A percentile compares a stretch with the other conserved stretches of the same genome.
Evolutionary conservation across 1,140 invertebrate species (phyloP).

Genomic region (Neoseiulus cucumeris): DNA sequence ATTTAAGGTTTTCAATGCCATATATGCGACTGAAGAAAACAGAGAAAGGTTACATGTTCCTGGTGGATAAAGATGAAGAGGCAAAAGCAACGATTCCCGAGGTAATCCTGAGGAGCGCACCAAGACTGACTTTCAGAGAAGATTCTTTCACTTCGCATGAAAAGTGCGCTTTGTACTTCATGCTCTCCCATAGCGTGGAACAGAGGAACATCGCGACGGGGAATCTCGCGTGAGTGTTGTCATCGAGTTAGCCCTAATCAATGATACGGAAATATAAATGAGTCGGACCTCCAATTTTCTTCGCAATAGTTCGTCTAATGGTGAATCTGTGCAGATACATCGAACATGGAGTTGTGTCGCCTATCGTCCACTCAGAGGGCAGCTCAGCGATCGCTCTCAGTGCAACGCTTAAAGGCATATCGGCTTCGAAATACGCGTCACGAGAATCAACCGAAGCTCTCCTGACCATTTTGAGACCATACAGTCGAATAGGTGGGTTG

Average conservation of each 20-base stretch:
- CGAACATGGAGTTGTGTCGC: constrained; percentile 3
- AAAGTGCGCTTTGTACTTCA: neutral
- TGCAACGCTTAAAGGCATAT: neutral
- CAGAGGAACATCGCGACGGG: neutral
- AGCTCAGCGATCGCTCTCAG: neutral
- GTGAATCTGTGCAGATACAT: neutral
- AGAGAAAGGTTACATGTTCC: neutral
- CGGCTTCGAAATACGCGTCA: constrained; percentile 2
- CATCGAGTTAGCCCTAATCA: no score
- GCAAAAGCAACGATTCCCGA: neutral
- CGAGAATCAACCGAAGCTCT: neutral
- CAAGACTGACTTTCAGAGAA: neutral
- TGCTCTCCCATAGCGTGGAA: neutral
- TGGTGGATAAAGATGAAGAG: neutral
- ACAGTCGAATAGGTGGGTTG: neutral
- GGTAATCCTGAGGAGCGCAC: neutral
- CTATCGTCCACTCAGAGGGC: neutral
- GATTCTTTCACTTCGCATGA: neutral
- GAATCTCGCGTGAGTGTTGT: neutral
- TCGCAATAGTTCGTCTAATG: no score
- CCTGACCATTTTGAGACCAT: neutral
- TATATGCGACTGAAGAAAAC: neutral
- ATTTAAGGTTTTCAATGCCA: constrained; percentile 5
- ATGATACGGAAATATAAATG: neutral
- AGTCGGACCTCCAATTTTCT: no score